phyloP scores from a whole-genome alignment of 2,797 vertebrate species.

The Jordanella pulchra region DNA sequence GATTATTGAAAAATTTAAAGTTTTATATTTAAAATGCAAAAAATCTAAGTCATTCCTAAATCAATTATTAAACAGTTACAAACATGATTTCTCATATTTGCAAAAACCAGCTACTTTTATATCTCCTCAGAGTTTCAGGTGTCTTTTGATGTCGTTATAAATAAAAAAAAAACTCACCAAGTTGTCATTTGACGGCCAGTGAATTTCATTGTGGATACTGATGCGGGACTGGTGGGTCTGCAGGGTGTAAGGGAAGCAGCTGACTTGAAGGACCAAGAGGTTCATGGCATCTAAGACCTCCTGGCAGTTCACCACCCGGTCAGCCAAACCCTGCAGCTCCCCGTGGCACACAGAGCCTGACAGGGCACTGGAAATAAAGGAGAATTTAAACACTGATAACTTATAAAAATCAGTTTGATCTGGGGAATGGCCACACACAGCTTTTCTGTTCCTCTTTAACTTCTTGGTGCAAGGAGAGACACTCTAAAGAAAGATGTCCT shows the following conservation, averaged over 20 bases:
- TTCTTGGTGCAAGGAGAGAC: slow-evolving; percentile 4
- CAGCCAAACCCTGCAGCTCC: slow-evolving; percentile 93
- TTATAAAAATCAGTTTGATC: background rate
- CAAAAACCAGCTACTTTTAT: background rate
- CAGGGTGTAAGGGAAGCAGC: slow-evolving; percentile 94
- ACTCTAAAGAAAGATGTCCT: slow-evolving; percentile 9
- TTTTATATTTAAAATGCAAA: background rate
- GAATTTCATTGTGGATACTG: slow-evolving; percentile 91
- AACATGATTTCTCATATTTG: background rate
- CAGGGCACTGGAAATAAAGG: slow-evolving; percentile 80
- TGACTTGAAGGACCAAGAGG: slow-evolving; percentile 97
- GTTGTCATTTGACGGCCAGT: slow-evolving; percentile 86
- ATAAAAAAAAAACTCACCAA: slow-evolving; percentile 75
- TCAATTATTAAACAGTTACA: background rate
- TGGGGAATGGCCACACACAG: background rate
- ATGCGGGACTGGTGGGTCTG: slow-evolving; percentile 95
- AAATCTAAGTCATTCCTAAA: background rate
- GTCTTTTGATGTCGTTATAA: background rate
- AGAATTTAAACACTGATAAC: slow-evolving; percentile 1
- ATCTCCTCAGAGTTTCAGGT: too few species aligned
- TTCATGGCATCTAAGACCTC: slow-evolving; percentile 95
- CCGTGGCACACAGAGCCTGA: slow-evolving; percentile 92
- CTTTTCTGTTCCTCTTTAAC: slow-evolving; percentile 1
- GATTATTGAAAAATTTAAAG: background rate
- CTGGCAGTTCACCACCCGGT: slow-evolving; percentile 94